phyloP scores from a whole-genome alignment of 1,140 invertebrate genomes.

The Panulirus ornatus region DNA sequence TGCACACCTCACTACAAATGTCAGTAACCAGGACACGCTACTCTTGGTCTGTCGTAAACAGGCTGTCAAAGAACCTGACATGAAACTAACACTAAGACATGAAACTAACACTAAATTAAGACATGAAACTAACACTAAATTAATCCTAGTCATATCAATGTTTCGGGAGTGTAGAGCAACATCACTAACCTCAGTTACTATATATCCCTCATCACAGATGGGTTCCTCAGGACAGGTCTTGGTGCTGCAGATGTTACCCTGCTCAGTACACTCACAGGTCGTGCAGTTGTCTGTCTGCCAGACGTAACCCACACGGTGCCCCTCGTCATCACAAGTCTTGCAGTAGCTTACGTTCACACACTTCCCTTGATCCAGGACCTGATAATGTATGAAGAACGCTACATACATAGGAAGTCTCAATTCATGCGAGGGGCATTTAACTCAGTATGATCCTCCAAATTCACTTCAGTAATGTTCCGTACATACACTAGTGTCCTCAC shows the following conservation, averaged over 20 bases:
- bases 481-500: too few species aligned
- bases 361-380: constrained; percentile 82
- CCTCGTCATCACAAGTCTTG: constrained; percentile 84
- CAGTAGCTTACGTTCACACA: constrained; percentile 83
- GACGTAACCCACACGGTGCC: constrained; percentile 82
- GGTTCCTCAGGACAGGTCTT: constrained; percentile 69
- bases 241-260: constrained; percentile 75
- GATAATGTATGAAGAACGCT: too few species aligned
- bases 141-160: background rate
- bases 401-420: too few species aligned
- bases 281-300: constrained; percentile 86
- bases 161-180: background rate
- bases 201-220: constrained; percentile 71
- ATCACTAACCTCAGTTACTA: constrained; percentile 52
- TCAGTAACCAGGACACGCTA: too few species aligned
- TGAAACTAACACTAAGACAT: too few species aligned
- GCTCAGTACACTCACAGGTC: constrained; percentile 84
- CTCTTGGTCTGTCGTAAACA: too few species aligned
- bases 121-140: background rate
- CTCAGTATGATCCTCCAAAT: too few species aligned
- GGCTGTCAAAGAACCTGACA: too few species aligned
- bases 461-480: too few species aligned
- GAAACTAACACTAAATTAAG: too few species aligned
- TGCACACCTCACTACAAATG: too few species aligned
- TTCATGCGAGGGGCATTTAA: too few species aligned